Base-by-base conservation (phyloP, 2,113 vertebrate genomes). In the Cairina moschata region DNA sequence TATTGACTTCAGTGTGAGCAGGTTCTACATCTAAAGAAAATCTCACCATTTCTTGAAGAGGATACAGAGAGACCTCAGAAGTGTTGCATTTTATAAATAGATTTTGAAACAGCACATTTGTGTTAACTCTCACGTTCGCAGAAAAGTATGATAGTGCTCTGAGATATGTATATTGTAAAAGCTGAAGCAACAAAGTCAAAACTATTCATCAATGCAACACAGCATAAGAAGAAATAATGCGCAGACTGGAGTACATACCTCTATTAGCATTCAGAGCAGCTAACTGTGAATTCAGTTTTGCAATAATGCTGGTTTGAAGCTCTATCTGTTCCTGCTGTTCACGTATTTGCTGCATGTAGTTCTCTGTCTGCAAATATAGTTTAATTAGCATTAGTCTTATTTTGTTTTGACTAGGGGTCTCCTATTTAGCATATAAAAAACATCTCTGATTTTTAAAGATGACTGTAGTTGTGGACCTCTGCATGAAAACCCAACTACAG, bases 321-420 rank as follows among this genome's bases (percentile, higher is more conserved):
- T 98, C 98, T 96, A 99, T 99, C 98, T 99, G 98, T 97, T 99
- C 98, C 92, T 99, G 97, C 97, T 99, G 98, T 92, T 98, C 98
- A 92, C 96, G 97, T 96, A 99, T 98, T 98, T 98, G 98, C 91
- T 98, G 98, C 93, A 98, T 98, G 98, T 99, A 99, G 97, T 96
- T 97, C 95, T 99, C 98, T 87, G 98, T 99, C 99, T 99, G 98
- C 94, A 98, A 98, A 97, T 92, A 98, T 58, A 96, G 97, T 97
- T 86, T 86, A 97, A 97, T 98, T 97, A 97, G 93, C 66, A 83
- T 91, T 91, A 96, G 86, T 95, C 63, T 95, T 86, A 86, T 6
- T 87, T 81, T 88, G 73, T 92, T 90, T 90, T 82, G 68, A 90
- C 75, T 80, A 93, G 38, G 40, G 84, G 50, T 86, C 86, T 93